Conservation (phyloP, 2,113 vertebrate genomes). For the Psettodes erumei region DNA sequence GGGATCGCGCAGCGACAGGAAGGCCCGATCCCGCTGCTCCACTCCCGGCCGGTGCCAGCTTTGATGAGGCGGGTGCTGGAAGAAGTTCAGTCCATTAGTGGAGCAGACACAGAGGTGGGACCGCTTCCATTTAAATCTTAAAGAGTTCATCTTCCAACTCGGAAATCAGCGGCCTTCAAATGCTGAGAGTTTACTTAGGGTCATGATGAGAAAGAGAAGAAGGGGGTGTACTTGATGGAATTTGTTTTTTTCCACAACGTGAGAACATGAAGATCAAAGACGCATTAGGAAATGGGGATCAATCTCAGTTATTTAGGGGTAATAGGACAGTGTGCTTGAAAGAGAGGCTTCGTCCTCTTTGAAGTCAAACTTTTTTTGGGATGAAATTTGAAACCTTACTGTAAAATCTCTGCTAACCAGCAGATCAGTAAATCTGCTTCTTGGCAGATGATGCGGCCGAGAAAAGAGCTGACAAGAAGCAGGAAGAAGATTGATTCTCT, state of each 20-base stretch:
- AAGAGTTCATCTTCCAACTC: constrained; percentile 38
- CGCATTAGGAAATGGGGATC: constrained; percentile 31
- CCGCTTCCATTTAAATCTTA: constrained; percentile 48
- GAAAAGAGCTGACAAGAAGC: constrained; percentile 42
- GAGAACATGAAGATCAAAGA: constrained; percentile 57
- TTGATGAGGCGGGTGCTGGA: constrained; percentile 60
- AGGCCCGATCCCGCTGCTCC: constrained; percentile 52
- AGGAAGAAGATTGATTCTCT: constrained; percentile 61
- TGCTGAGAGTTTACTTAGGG: constrained; percentile 44
- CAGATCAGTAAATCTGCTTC: constrained; percentile 54
- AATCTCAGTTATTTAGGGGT: constrained; percentile 30
- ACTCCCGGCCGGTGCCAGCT: constrained; percentile 43
- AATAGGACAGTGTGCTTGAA: constrained; percentile 24
- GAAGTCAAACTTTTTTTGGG: constrained; percentile 10
- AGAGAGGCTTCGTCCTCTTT: constrained; percentile 30
- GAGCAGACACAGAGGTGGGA: constrained; percentile 38
- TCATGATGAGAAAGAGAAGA: constrained; percentile 25
- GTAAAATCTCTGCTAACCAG: constrained; percentile 50
- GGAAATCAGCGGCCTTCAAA: constrained; percentile 49
- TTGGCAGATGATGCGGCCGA: constrained; percentile 45
- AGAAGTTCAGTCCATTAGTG: constrained; percentile 55
- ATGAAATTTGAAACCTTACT: constrained; percentile 46
- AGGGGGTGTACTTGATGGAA: constrained; percentile 14
- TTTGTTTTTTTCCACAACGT: constrained; percentile 39
- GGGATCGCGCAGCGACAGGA: constrained; percentile 43